Evolutionary conservation across 1,140 invertebrate genomes (phyloP), one percentile per base, ranked within the genome.

Genomic region (Tribolium castaneum): DNA sequence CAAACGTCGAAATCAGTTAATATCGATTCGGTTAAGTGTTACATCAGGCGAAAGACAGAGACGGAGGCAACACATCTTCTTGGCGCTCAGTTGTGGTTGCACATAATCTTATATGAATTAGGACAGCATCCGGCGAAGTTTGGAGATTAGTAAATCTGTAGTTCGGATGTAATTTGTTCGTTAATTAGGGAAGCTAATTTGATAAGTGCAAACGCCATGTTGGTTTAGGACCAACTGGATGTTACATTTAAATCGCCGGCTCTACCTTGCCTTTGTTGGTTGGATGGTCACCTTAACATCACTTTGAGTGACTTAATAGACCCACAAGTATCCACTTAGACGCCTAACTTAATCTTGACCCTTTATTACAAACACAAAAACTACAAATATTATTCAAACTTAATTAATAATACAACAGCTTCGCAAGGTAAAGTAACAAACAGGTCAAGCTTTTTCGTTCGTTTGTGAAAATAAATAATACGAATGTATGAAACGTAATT

Each of bases 121-220:
- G 71, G 71, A 73, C 50, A 73, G 71, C 50, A 51, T 73, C 71
- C 71, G 71, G 45, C 59, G 66, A 78, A 78, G 70, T 74, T 78
- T 74, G 49, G 39, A 71, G 72, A 78, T 78, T 78, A 78, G 71
- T 78, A 75, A 79, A 79, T 76, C 74, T 76, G 62, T 54, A 75
- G 75, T 72, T 76, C 66, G 74, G 62, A 79, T 73, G 74, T 76
- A 79, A 79, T 79, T 79, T 79, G 74, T 79, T 79, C 78, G 54
- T 73, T 79, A 79, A 79, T 79, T 79, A 79, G 74, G 19, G 66
- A 70, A 75, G 78, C 74, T 79, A 79, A 79, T 76, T 79, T 79
- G 78, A 79, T 79, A 79, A 79, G 73, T 79, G 70, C 73, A 74
- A 71, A 70, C 51, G 78, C 75, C 70, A 72, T 79, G 78, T 79